These are phyloP conservation scores for Onthophagus sagittarius DNA, from an alignment of 2,888 invertebrate genomes.

Conservation along the genomic window DNA sequence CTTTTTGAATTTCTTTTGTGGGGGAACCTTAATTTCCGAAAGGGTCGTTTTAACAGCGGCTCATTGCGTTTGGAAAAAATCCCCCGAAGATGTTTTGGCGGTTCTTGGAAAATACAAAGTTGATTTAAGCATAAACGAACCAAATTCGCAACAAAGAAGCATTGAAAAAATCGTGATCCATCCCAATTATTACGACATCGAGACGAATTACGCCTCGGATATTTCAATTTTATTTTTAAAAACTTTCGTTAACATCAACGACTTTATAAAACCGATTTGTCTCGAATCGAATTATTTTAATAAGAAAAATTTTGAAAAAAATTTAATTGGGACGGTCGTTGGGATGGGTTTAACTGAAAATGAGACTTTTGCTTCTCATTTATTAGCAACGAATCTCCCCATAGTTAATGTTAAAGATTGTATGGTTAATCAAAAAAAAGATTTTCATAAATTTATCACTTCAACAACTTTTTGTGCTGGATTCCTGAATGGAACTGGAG, in stretches of 20 bases:
- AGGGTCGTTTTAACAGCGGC: slow-evolving; percentile 49
- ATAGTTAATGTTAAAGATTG: slow-evolving; percentile 55
- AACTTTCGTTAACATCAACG: slow-evolving; percentile 45
- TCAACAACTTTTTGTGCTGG: slow-evolving; percentile 63
- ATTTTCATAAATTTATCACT: slow-evolving; percentile 55
- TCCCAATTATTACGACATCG: slow-evolving; percentile 49
- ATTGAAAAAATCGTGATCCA: slow-evolving; percentile 49
- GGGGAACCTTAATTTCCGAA: slow-evolving; percentile 53
- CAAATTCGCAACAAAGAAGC: slow-evolving; percentile 40
- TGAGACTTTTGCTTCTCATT: slow-evolving; percentile 50
- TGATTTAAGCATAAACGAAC: slow-evolving; percentile 37
- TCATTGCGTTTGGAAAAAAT: slow-evolving; percentile 48
- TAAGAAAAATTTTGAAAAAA: slow-evolving; percentile 18
- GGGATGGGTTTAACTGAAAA: slow-evolving; percentile 62
- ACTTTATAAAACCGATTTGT: slow-evolving; percentile 53
- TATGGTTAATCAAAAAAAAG: slow-evolving; percentile 47
- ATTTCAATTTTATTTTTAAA: slow-evolving; percentile 52
- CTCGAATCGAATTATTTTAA: slow-evolving; percentile 44
- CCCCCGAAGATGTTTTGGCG: slow-evolving; percentile 39
- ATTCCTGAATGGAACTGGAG: slow-evolving; percentile 55
- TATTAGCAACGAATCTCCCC: slow-evolving; percentile 51
- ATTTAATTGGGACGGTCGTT: slow-evolving; percentile 36
- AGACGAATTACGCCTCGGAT: slow-evolving; percentile 56
- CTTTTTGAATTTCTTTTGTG: slow-evolving; percentile 52
- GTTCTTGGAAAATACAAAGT: slow-evolving; percentile 43